Base-by-base conservation (phyloP, 2,797 vertebrate genomes). In the Orientallactaga sibirica region DNA sequence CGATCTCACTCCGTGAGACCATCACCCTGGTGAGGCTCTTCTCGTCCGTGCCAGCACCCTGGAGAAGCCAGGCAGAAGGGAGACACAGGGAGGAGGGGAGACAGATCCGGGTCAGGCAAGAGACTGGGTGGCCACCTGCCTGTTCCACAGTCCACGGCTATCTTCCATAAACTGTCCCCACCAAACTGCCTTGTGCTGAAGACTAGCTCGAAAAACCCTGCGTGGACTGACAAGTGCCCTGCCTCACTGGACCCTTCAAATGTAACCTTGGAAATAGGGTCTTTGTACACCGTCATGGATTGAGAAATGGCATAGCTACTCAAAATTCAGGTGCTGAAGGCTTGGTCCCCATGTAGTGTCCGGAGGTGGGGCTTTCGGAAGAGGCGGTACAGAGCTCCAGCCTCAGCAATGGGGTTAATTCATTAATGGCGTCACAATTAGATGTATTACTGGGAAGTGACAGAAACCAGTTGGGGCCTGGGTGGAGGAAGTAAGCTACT, bases 41-140 rank as follows among this genome's bases (percentile, higher is more conserved):
- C 97, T 99, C 99, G 0, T 99, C 99, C 0, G 99, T 99, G 74
- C 99, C 99, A 0, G 99, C 98, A 27, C 99, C 99, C 99, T 99
- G 97, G 94, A 19, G 90, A 88, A 87, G 70, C n/a, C 70, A 12
- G 80, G 91, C 0, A 5, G 83, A 29, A 79, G 24, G 78, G 24
- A 67, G 68, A 73, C 37, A 68, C 9, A 22, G 62, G 41, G 62
- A 43, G 24, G 15, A 78, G 52, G 37, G 68, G 29, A 33, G 87
- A n/a, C 2, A 33, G n/a, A 41, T 70, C 2, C 33, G 10, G 16
- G 68, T 75, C 58, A 82, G 82, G 41, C 24, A 43, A 86, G 92
- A 94, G 64, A 33, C 2, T 7, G 29, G 58, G 12, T 87, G 33
- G 25, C 86, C 33, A 4, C 19, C 64, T 62, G 82, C 41, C 70